Base-by-base conservation (phyloP, 2,888 invertebrate species). In the Ametastegia equiseti region DNA sequence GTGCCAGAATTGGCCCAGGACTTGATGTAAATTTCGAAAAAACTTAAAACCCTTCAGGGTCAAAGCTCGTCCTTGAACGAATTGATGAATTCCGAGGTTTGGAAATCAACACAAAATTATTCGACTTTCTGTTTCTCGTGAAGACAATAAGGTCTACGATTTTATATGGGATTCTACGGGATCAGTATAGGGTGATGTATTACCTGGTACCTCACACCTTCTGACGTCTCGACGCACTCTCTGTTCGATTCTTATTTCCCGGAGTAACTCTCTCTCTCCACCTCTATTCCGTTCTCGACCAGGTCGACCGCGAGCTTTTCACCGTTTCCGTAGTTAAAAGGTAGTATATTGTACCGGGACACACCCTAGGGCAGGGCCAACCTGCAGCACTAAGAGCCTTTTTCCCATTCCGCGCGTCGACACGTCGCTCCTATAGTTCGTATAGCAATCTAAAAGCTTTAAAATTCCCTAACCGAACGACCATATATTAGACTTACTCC, bases 301-400 rank as follows among this genome's bases (percentile, higher is more conserved):
- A n/a, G 75, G 47, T 50, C 45, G 15, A 23, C 23, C 42, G 11
- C 63, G 71, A 69, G 80, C 67, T 83, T 81, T 71, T 54, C 54
- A 50, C n/a, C 75, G 36, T 75, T 75, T 75, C 50, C 50, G 75
- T 57, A 63, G 88, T 88, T 89, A 88, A 89, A 89, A 88, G 89
- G 88, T 85, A 87, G 87, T 87, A 88, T 88, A 88, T 87, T 71
- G 75, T 78, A 80, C 78, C 79, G 83, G 84, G 87, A 86, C 87
- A 87, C 88, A 85, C 86, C 87, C 85, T 86, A n/a, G n/a, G n/a
- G n/a, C 86, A 84, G 85, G 85, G 89, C 88, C 88, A 87, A 88
- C 87, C 57, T 78, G 27, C n/a, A n/a, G n/a, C 86, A 88, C 88
- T 89, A 87, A 89, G 89, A 88, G 88, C 88, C 85, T 87, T 86